Evolutionary conservation across 1,140 invertebrate species (phyloP), one percentile per base, ranked within the genome.

Genomic region (Stratiolaelaps scimitus): DNA sequence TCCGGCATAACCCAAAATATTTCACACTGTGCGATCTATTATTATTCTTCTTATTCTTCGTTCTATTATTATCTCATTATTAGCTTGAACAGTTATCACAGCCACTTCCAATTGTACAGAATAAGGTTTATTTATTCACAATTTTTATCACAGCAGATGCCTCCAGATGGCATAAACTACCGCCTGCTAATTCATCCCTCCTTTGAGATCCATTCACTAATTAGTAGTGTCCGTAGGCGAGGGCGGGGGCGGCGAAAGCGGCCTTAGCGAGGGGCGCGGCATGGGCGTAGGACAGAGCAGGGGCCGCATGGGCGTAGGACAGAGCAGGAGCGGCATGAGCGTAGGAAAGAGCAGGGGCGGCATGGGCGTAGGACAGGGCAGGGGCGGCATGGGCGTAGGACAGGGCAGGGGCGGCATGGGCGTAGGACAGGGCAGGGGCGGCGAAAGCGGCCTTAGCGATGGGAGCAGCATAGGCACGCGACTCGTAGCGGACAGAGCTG

Each of bases 401-500:
- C 23, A 60, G 53, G 26, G 53, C 53, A 10, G 53, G 53, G 34
- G 23, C 15, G 10, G 23, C 15, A 26, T 48, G 47, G 28, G 47
- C 47, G 47, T 48, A 48, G 20, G 19, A 4, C 4, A 48, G 47
- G 28, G 47, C 47, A 4, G 47, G 47, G 15, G 47, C 47, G 15
- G 47, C 47, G 15, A 6, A 28, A 48, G 4, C 47, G 47, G 20
- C 20, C 4, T 28, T 45, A 13, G n/a, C 13, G 47, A 48, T 28
- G 5, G 47, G 47, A 15, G 47, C 47, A 15, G 47, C 47, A 15
- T 48, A 48, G 15, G 47, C 4, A 23, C 47, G 47, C 19, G 47
- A 48, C 28, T 48, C 47, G 47, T 48, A 48, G 28, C 47, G 47
- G 19, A 48, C 47, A 28, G 47, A 48, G 15, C 19, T 48, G 5